Base-by-base conservation (phyloP, 1,140 invertebrate species). In the Tyrophagus putrescentiae region DNA sequence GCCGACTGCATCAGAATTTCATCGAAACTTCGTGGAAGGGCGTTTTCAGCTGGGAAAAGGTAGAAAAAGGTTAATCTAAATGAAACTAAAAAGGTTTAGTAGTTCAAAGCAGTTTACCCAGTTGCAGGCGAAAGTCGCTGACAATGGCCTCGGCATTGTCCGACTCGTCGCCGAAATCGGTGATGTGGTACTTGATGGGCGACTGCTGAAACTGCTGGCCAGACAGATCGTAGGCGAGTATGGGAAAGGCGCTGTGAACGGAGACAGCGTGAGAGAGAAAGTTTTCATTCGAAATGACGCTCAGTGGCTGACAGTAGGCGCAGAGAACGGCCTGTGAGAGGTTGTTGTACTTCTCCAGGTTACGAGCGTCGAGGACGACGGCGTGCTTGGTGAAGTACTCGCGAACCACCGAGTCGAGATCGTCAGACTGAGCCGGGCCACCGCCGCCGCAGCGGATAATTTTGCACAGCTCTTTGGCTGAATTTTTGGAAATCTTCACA, bases 251-350 rank as follows among this genome's bases (percentile, higher is more conserved):
- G 21, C 31, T 31, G 39, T 54, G 52, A 32, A 3, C 13, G 4
- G 52, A 18, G 27, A 54, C 27, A 27, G 11, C 32, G 39, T 54
- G 52, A 29, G 39, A n/a, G 31, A 31, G 39, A 13, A 54, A 54
- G 13, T 54, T 25, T 9, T 54, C 52, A 54, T 27, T 33, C 27
- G 21, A 11, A n/a, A 29, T 29, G 52, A 23, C 2, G 11, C 32
- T 50, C 45, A 31, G n/a, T 31, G 7, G 45, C n/a, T n/a, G 18
- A 54, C 52, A 54, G 39, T 54, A 54, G 16, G 28, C 52, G 39
- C 52, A 54, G 21, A n/a, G n/a, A n/a, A n/a, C n/a, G n/a, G n/a
- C n/a, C n/a, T 54, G 52, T 13, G 39, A 27, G 18, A 7, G 45
- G 21, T 48, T 7, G 45, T 31, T 16, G 25, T 54, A 31, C 3